These are phyloP conservation scores for Drosophila orena DNA, from an alignment of 1,140 invertebrate species.

Conservation along the genomic window DNA sequence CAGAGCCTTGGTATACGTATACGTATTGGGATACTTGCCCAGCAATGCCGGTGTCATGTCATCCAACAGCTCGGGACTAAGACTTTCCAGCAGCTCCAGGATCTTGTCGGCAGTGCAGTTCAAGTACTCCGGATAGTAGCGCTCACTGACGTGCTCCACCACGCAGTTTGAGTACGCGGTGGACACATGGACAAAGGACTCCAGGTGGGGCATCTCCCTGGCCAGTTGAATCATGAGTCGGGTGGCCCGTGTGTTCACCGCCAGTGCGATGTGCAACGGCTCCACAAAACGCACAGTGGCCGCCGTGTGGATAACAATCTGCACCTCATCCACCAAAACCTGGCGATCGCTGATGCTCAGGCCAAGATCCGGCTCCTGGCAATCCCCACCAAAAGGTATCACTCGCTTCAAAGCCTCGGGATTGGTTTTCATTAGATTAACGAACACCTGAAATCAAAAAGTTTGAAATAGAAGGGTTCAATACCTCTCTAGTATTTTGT, in stretches of 20 bases:
- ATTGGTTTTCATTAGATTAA: conserved; percentile 26
- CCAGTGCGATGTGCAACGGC: conserved; percentile 87
- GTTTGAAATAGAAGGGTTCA: background rate
- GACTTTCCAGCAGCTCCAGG: conserved; percentile 85
- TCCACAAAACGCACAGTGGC: conserved; percentile 94
- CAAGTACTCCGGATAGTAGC: conserved; percentile 89
- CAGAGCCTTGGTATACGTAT: conserved; percentile 93
- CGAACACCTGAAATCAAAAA: conserved; percentile 39
- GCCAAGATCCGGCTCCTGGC: conserved; percentile 88
- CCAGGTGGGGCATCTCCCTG: conserved; percentile 88
- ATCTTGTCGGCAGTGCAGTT: conserved; percentile 88
- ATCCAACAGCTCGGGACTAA: conserved; percentile 88
- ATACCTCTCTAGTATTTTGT: too few species aligned
- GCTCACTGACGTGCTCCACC: conserved; percentile 87
- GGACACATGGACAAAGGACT: conserved; percentile 89
- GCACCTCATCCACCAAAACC: conserved; percentile 85
- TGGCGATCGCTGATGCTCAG: conserved; percentile 87
- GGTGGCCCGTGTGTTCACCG: conserved; percentile 87
- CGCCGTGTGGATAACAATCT: conserved; percentile 93
- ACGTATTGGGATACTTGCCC: conserved; percentile 92
- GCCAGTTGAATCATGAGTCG: conserved; percentile 86
- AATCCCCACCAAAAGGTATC: conserved; percentile 86
- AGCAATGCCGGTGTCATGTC: conserved; percentile 89
- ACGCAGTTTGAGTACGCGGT: conserved; percentile 91
- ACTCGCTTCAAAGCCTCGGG: conserved; percentile 33